Conservation (phyloP, 2,113 vertebrate species). For the Octodon degus region DNA sequence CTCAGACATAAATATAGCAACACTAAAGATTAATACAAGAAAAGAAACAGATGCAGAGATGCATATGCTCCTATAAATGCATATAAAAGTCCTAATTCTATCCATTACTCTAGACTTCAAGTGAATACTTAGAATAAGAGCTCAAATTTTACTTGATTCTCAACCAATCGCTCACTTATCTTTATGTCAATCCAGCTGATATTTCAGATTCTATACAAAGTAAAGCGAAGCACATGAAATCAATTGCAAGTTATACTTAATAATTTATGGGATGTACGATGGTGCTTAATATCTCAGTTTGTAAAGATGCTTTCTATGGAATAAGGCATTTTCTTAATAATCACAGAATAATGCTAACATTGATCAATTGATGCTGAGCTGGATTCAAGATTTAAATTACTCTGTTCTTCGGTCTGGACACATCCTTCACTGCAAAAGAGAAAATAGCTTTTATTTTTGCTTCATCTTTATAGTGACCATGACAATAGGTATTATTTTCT, state of each 20-base stretch:
- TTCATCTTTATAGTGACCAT: background rate
- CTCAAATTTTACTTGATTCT: slow-evolving; percentile 35
- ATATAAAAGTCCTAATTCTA: slow-evolving; percentile 56
- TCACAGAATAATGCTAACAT: background rate
- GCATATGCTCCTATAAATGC: slow-evolving; percentile 49
- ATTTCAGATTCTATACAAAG: background rate
- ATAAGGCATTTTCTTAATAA: background rate
- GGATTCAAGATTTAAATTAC: background rate
- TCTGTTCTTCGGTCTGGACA: background rate
- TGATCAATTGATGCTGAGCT: background rate
- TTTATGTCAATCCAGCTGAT: background rate
- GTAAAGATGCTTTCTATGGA: background rate
- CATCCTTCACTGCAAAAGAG: slow-evolving; percentile 10
- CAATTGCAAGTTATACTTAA: background rate
- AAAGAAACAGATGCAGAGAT: slow-evolving; percentile 67
- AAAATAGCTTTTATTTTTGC: background rate
- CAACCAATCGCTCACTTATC: background rate
- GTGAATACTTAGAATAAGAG: slow-evolving; percentile 57
- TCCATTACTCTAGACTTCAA: slow-evolving; percentile 57
- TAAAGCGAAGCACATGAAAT: background rate
- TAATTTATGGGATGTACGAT: background rate
- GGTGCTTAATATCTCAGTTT: background rate
- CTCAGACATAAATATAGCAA: slow-evolving; percentile 73
- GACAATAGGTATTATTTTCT: background rate
- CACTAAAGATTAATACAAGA: slow-evolving; percentile 59